Base-by-base conservation (phyloP, 1,140 invertebrate species). In the Zaprionus gabonicus region DNA sequence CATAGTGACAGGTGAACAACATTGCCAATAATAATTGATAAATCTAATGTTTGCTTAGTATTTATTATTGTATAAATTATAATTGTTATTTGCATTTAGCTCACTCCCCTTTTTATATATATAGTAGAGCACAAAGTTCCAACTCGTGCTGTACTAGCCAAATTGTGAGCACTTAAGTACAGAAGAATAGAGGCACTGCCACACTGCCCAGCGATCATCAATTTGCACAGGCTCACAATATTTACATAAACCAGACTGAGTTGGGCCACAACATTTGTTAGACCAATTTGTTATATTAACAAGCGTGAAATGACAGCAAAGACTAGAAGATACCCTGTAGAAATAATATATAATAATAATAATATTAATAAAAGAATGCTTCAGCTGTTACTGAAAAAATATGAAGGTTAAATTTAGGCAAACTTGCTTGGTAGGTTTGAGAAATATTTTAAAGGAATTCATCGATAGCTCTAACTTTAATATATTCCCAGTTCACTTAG, bases 221-320 rank as follows among this genome's bases (percentile, higher is more conserved):
- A 81, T 85, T 85, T 71, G 34, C 38, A 55, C 55, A 55, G 44
- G 41, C 66, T 58, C 70, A 85, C 72, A 87, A 83, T 88, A 87
- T 87, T 87, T 87, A 88, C 84, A 87, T 87, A 85, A 78, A 81
- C 75, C 63, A 75, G 60, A 81, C 20, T 28, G 25, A 46, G 41
- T 64, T 63, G 41, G 56, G 12, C 36, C 46, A 17, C 76, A 79
- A 75, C 64, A 77, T 74, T 74, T 72, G 80, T 56, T 58, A 80
- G 60, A 49, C 53, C 77, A 87, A 83, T 88, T 83, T 83, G 80
- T 73, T 83, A 88, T 81, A 71, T 66, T 23, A 68, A 81, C 59
- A 34, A n/a, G 25, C 28, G 4, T 2, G 1, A 13, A 12, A 23
- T 1, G n/a, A 7, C 25, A 38, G 15, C 3, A 23, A 7, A 4